These are phyloP conservation scores for Melospiza melodia DNA, from an alignment of 2,113 vertebrate species.

Conservation along the genomic window DNA sequence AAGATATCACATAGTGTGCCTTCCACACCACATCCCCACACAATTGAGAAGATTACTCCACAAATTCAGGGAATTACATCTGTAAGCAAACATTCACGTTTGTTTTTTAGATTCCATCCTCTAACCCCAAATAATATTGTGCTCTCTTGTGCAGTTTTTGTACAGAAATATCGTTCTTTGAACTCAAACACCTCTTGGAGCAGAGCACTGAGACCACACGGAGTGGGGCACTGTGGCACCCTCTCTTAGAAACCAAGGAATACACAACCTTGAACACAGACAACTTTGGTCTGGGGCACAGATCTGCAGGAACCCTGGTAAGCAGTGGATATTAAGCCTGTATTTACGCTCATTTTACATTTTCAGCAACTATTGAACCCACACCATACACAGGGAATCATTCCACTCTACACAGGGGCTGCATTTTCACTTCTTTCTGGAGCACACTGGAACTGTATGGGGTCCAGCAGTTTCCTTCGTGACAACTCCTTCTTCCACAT, in stretches of 20 bases:
- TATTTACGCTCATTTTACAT: neutral
- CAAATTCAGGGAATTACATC: neutral
- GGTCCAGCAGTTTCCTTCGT: neutral
- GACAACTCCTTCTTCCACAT: constrained; percentile 11
- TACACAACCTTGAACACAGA: neutral
- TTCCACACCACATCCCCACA: neutral
- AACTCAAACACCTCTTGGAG: neutral
- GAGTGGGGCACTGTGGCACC: neutral
- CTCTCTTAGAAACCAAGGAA: neutral
- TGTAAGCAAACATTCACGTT: neutral
- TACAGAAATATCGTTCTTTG: neutral
- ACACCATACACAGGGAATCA: neutral
- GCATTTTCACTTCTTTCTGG: neutral
- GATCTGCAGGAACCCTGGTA: neutral
- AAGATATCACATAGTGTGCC: neutral
- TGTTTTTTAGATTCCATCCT: neutral
- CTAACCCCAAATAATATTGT: neutral
- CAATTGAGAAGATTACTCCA: neutral
- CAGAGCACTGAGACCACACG: neutral
- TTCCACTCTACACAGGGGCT: neutral
- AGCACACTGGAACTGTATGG: neutral
- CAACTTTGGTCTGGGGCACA: neutral
- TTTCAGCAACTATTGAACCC: neutral
- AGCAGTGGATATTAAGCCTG: neutral
- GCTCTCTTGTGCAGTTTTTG: neutral